These are phyloP conservation scores for Axis porcinus DNA, from an alignment of 2,113 vertebrate genomes.

Conservation along the genomic window DNA sequence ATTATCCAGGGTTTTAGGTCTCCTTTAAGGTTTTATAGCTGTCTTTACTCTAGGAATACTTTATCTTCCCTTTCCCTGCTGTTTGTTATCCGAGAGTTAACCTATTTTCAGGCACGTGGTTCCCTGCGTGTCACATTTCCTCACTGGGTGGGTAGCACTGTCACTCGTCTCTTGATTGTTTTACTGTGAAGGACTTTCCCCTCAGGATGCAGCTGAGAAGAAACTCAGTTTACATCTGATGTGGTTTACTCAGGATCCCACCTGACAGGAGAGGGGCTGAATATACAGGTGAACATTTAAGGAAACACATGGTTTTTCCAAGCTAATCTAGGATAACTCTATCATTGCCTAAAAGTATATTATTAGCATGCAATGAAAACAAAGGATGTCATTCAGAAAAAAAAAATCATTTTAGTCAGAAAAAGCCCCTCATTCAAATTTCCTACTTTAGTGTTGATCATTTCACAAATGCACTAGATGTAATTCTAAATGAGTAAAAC, in stretches of 20 bases:
- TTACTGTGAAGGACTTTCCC: neutral
- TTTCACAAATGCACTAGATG: neutral
- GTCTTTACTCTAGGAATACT: neutral
- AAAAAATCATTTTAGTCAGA: slow-evolving; percentile 5
- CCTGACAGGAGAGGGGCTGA: neutral
- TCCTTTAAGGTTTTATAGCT: neutral
- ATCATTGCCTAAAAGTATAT: neutral
- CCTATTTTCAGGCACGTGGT: neutral
- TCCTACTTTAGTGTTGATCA: slow-evolving; percentile 9
- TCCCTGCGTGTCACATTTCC: neutral
- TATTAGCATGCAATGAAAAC: neutral
- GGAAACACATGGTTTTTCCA: neutral
- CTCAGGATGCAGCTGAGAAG: neutral
- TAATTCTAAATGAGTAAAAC: slow-evolving; percentile 45
- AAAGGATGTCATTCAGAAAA: neutral
- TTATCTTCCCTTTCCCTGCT: neutral
- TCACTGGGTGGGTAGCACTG: neutral
- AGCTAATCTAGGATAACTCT: neutral
- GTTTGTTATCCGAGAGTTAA: neutral
- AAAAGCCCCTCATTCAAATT: neutral
- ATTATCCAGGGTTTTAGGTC: neutral
- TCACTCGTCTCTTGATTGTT: neutral
- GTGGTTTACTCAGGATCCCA: neutral
- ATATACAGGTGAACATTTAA: neutral
- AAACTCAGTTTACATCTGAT: neutral